These are phyloP conservation scores for Chondrosia reniformis DNA, from an alignment of 37 sponge, comb jelly and placozoan species.

Conservation along the genomic window DNA sequence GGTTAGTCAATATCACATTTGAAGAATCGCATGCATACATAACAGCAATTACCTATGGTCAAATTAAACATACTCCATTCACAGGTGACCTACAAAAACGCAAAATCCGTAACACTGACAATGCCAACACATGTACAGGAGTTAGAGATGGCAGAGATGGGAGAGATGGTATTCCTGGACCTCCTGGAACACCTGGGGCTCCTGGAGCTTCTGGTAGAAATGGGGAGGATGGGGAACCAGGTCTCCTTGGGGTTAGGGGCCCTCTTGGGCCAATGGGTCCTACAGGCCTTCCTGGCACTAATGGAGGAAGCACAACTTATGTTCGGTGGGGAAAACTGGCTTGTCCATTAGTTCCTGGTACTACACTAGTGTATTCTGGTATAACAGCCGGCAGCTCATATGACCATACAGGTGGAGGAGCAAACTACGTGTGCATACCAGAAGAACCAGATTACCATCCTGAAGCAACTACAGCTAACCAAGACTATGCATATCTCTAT, in stretches of 20 bases:
- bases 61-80: too few species aligned
- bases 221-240: neutral
- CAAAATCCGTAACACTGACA: too few species aligned
- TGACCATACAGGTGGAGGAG: conserved; percentile 38
- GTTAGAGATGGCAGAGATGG: too few species aligned
- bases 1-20: too few species aligned
- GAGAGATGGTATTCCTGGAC: too few species aligned
- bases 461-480: neutral
- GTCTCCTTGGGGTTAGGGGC: neutral
- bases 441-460: conserved; percentile 24
- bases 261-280: conserved; percentile 36
- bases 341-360: conserved; percentile 32
- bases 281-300: neutral
- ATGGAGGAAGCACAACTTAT: conserved; percentile 10
- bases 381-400: conserved; percentile 1
- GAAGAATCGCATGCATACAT: too few species aligned
- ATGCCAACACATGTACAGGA: too few species aligned
- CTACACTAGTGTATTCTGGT: conserved; percentile 22
- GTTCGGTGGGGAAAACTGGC: conserved; percentile 29
- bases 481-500: conserved; percentile 16
- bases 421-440: conserved; percentile 51
- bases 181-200: neutral
- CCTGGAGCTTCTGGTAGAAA: conserved; percentile 1
- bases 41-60: too few species aligned
- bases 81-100: too few species aligned